Evolutionary conservation across 2,888 invertebrate genomes (phyloP).

Genomic region (Diarsia brunnea): DNA sequence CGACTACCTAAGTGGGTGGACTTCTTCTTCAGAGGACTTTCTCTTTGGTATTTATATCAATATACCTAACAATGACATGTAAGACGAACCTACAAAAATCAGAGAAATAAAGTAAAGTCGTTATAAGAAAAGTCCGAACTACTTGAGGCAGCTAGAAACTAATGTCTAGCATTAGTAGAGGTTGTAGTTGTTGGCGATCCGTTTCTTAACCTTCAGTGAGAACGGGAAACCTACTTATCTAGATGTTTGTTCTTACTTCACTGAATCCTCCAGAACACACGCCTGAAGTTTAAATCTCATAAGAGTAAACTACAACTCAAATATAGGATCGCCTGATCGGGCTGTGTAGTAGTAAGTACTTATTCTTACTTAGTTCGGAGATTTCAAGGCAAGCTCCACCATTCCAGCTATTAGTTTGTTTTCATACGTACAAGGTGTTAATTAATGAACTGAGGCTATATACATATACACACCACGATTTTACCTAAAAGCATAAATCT

Average conservation of each 20-base stretch:
- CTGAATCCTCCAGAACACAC: conserved; percentile 5
- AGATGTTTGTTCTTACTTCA: conserved; percentile 3
- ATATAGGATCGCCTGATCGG: background rate
- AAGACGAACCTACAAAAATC: conserved; percentile 1
- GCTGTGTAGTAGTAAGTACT: background rate
- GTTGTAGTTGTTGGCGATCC: conserved; percentile 18
- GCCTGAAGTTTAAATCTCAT: conserved; percentile 29
- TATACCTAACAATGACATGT: background rate
- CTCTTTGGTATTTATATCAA: background rate
- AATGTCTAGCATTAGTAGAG: conserved; percentile 38
- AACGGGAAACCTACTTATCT: background rate
- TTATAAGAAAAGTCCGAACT: conserved; percentile 33
- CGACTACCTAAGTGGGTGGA: background rate
- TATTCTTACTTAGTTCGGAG: background rate
- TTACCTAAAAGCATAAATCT: background rate
- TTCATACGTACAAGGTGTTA: conserved; percentile 29
- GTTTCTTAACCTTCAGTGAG: conserved; percentile 12
- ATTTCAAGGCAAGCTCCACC: conserved; percentile 11
- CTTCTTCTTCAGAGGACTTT: background rate
- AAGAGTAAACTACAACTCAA: conserved; percentile 19
- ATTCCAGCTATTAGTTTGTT: conserved; percentile 28
- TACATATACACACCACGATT: background rate
- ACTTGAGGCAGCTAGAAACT: conserved; percentile 28
- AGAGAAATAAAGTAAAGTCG: conserved; percentile 15
- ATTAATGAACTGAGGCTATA: conserved; percentile 10